Evolutionary conservation across 2,113 vertebrate genomes (phyloP).

Genomic region (Notarius quadriscutis): DNA sequence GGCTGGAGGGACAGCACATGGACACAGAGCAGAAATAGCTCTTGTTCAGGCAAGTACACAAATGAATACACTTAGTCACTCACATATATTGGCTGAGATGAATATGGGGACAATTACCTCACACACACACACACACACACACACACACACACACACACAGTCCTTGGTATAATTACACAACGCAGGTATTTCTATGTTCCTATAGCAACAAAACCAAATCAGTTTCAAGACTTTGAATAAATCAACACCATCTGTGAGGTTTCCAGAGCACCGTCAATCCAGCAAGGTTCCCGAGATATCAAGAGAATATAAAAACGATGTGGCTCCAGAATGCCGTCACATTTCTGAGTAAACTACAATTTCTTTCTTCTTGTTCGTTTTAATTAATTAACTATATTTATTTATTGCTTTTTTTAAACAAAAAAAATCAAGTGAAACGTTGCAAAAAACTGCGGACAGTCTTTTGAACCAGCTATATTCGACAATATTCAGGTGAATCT

Average conservation of each 20-base stretch:
- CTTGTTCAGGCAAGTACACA: constrained; percentile 28
- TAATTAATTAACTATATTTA: too few species aligned
- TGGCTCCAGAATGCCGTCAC: not conserved
- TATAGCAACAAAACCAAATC: constrained; percentile 73
- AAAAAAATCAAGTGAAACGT: not conserved
- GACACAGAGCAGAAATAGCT: not conserved
- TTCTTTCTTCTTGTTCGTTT: too few species aligned
- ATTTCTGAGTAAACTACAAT: not conserved
- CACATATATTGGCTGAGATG: constrained; percentile 39
- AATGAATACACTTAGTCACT: constrained; percentile 4
- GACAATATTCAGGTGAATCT: not conserved
- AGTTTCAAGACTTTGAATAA: constrained; percentile 57
- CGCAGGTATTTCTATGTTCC: constrained; percentile 65
- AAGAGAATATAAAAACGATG: not conserved
- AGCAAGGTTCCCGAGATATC: constrained; percentile 6
- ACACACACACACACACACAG: constrained; percentile 37
- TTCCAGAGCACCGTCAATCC: not conserved
- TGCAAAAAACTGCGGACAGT: not conserved
- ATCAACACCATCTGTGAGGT: constrained; percentile 49
- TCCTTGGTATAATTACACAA: constrained; percentile 66
- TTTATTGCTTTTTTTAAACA: not conserved
- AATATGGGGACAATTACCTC: constrained; percentile 1
- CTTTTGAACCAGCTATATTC: not conserved
- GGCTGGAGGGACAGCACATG: constrained; percentile 37
- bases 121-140: constrained; percentile 11